Evolutionary conservation across 1,140 invertebrate genomes (phyloP), one percentile per base, ranked within the genome.

Genomic region (Ganaspis sp.): DNA sequence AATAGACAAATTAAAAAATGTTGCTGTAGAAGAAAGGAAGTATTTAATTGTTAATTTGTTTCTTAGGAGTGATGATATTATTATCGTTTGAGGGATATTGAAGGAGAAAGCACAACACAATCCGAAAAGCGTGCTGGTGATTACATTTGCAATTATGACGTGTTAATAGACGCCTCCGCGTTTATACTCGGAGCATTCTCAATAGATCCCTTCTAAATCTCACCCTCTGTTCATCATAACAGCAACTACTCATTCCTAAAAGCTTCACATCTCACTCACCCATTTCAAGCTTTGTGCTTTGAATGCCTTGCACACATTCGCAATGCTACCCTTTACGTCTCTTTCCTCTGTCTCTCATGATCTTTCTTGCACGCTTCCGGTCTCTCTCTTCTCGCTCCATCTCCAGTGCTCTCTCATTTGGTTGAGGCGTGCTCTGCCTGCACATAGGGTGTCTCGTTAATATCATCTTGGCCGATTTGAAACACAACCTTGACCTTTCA

Each of bases 121-220:
- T 84, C 79, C 77, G 71, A 73, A 58, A 77, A 79, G 73, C 79
- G 75, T 77, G 75, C 54, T 80, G 78, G 73, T 82, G 84, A 87
- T 87, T 86, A 85, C 81, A 82, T 85, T 85, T 76, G 78, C 83
- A 87, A 86, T 87, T 87, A 87, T 81, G 78, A 85, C 81, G 79
- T 83, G 85, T 85, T 87, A 84, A 87, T 86, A 83, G 76, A 76
- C 76, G 78, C 78, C 70, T 80, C 54, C 73, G 19, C 72, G 69
- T 82, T 70, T 77, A 82, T 71, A 75, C 80, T 75, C 69, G 58
- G 70, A 79, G 79, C 73, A 81, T 81, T 76, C 76, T 87, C 78
- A 86, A 87, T 87, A 82, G 81, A 85, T 84, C 78, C 82, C 78
- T 40, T 49, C 70, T 79, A 79, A 84, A 85, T 83, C 74, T 79